Evolutionary conservation across 1,140 invertebrate species (phyloP).

Genomic region (Triops longicaudatus): DNA sequence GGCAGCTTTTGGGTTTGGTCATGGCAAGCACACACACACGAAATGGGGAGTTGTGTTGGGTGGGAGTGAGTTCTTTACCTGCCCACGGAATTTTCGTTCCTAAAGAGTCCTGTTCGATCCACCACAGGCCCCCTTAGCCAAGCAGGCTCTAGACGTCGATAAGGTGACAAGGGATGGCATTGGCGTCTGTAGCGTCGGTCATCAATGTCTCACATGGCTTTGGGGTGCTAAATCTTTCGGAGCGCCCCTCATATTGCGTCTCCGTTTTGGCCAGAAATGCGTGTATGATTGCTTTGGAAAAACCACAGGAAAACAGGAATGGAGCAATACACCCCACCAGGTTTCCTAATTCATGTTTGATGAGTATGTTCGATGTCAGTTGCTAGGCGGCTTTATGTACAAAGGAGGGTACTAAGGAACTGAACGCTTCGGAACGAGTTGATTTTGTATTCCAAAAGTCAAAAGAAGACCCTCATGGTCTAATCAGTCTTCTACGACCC

Average conservation of each 20-base stretch:
- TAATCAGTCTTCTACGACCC: no score
- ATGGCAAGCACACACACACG: neutral
- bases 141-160: conserved; percentile 5
- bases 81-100: neutral
- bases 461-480: no score
- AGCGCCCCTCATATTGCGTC: neutral
- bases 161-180: conserved; percentile 10
- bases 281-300: neutral
- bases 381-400: neutral
- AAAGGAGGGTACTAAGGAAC: neutral
- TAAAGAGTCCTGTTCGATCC: neutral
- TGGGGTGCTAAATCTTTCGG: conserved; percentile 9
- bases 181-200: neutral
- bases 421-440: no score
- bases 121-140: neutral
- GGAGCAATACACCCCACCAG: neutral
- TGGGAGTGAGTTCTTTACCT: neutral
- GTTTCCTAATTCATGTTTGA: conserved; percentile 5
- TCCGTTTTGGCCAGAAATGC: neutral
- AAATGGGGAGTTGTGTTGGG: neutral
- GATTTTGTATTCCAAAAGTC: no score
- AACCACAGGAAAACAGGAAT: neutral
- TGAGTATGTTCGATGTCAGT: neutral
- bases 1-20: conserved; percentile 5
- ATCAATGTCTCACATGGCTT: neutral